phyloP scores from a whole-genome alignment of 2,113 vertebrate species.

The Lepus americanus region DNA sequence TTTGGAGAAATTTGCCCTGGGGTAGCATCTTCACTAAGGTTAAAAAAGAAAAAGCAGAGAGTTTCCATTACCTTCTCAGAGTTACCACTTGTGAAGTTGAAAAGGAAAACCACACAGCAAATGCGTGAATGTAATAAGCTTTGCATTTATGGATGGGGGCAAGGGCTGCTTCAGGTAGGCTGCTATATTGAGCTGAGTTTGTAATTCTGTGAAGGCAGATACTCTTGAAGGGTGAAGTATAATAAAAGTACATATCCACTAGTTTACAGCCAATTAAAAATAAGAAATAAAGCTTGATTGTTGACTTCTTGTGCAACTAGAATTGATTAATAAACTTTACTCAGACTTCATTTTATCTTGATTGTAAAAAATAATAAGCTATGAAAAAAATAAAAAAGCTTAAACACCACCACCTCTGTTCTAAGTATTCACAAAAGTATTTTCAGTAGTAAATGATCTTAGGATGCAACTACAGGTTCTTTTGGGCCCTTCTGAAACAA shows the following conservation, averaged over 20 bases:
- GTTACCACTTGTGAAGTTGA: neutral
- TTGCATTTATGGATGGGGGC: neutral
- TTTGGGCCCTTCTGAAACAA: neutral
- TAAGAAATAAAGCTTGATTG: conserved; percentile 47
- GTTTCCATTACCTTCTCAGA: conserved; percentile 4
- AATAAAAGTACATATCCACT: conserved; percentile 1
- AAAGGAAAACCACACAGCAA: conserved; percentile 9
- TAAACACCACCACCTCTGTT: neutral
- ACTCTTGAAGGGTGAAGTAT: conserved; percentile 36
- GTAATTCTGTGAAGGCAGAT: conserved; percentile 31
- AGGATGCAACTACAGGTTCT: neutral
- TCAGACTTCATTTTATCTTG: conserved; percentile 59
- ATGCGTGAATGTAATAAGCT: conserved; percentile 45
- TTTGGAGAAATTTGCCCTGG: neutral
- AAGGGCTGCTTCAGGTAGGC: neutral
- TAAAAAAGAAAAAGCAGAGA: neutral
- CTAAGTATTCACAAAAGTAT: neutral
- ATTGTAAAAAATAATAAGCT: conserved; percentile 64
- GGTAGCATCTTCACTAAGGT: neutral
- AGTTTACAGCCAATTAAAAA: conserved; percentile 60
- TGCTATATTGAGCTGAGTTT: conserved; percentile 8
- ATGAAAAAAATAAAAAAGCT: conserved; percentile 4
- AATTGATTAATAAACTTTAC: conserved; percentile 57
- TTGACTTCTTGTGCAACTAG: conserved; percentile 61
- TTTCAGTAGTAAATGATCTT: neutral